Evolutionary conservation across 2,797 vertebrate species (phyloP), one percentile per base, ranked within the genome.

Genomic region (Rhyacichthys aspro): DNA sequence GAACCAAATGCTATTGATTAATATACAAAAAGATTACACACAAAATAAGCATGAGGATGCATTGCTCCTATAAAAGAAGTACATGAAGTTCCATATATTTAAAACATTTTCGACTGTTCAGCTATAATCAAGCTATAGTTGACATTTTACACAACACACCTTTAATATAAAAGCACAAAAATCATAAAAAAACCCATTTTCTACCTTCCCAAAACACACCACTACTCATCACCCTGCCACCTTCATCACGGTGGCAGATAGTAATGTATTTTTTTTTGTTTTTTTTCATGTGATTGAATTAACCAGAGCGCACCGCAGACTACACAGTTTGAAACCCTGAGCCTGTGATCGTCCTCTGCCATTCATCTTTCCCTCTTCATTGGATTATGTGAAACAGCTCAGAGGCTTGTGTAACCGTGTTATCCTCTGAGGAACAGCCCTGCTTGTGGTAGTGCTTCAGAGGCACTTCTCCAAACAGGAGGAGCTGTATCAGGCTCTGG

Each of bases 381-480:
- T 83, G 68, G 78, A 87, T 89, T 83, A 89, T 61, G 41, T 50
- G 76, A 78, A 83, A 69, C 74, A 70, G 76, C 78, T 85, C 70
- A 59, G 16, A 12, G 70, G 78, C 79, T 74, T 42, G 69, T 68
- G 67, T 84, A 86, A 86, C 79, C 50, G 12, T 8, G 71, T 86
- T 82, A 76, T 63, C 63, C 70, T 70, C 74, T 39, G 63, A 80
- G 80, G 76, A 85, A 69, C 74, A 70, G 69, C 72, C 55, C 56
- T 23, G 68, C 66, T 60, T 53, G 74, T 58, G 33, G 45, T n/a
- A n/a, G n/a, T 52, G 44, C 43, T 66, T 67, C 69, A 59, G 33
- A 32, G 59, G 65, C 81, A 67, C 72, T 68, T 72, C 70, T 81
- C 38, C 67, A 76, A 77, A 82, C 74, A 75, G 56, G 52, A 60